phyloP scores from a whole-genome alignment of 2,113 vertebrate species.

The Notothenia rossii region DNA sequence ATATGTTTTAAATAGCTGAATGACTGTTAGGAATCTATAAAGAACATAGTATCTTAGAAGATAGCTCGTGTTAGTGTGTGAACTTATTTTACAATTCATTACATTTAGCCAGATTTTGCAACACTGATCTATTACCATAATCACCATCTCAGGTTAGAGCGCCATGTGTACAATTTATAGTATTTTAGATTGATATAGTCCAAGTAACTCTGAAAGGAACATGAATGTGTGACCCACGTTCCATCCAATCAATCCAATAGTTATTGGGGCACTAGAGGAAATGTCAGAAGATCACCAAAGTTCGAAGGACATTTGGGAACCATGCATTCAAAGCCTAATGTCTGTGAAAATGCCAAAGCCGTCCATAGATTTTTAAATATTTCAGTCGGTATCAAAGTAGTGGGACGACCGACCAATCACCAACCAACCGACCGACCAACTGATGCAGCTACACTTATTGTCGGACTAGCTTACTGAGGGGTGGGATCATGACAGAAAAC shows the following conservation, averaged over 20 bases:
- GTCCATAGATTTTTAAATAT: background rate
- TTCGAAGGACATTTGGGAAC: background rate
- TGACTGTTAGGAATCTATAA: background rate
- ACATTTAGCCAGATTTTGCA: background rate
- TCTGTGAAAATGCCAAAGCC: background rate
- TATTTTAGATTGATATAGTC: no score
- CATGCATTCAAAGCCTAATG: background rate
- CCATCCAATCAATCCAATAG: background rate
- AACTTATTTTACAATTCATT: background rate
- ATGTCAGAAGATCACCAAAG: background rate
- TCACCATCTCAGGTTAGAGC: background rate
- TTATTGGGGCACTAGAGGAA: background rate
- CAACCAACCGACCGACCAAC: no score
- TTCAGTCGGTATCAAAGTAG: background rate
- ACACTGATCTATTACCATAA: background rate
- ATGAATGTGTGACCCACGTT: background rate
- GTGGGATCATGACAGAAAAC: background rate
- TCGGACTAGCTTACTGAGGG: background rate
- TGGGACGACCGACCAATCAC: background rate
- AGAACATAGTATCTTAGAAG: background rate
- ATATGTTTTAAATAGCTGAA: background rate
- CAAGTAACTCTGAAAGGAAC: background rate
- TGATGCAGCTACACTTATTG: no score
- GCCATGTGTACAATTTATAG: background rate
- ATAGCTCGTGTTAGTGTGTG: background rate